phyloP scores from a whole-genome alignment of 1,140 invertebrate species.

The Anthonomus grandis region DNA sequence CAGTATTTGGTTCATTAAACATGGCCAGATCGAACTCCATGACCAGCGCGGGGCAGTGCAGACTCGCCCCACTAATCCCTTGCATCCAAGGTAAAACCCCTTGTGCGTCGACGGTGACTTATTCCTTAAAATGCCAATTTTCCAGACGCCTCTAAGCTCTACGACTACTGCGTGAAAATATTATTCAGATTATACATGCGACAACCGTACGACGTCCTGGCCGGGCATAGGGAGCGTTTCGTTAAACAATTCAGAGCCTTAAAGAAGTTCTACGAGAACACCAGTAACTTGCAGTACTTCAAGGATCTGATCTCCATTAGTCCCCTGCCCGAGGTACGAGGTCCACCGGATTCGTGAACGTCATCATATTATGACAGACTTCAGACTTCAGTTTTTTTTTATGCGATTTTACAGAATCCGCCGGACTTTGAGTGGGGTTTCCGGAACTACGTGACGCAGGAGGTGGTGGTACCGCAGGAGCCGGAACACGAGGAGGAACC shows the following conservation, averaged over 20 bases:
- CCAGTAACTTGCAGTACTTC: slow-evolving; percentile 95
- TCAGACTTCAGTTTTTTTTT: too few species aligned
- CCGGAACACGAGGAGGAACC: slow-evolving; percentile 62
- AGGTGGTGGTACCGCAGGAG: slow-evolving; percentile 80
- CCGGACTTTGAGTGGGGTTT: slow-evolving; percentile 95
- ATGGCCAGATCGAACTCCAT: slow-evolving; percentile 93
- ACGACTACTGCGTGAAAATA: slow-evolving; percentile 94
- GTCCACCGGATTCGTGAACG: background rate
- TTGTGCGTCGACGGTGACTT: slow-evolving; percentile 50
- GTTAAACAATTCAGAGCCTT: slow-evolving; percentile 84
- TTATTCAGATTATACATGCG: slow-evolving; percentile 92
- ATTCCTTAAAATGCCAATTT: background rate
- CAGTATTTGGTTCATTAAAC: slow-evolving; percentile 93
- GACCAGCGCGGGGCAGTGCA: slow-evolving; percentile 93
- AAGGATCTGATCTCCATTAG: slow-evolving; percentile 94
- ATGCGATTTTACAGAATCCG: slow-evolving; percentile 69
- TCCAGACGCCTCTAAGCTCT: slow-evolving; percentile 87
- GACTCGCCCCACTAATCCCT: slow-evolving; percentile 92
- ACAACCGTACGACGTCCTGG: slow-evolving; percentile 84
- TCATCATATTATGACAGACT: too few species aligned
- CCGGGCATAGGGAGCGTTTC: slow-evolving; percentile 90
- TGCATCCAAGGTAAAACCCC: slow-evolving; percentile 70
- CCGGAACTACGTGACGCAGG: slow-evolving; percentile 88
- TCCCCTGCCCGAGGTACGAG: slow-evolving; percentile 76
- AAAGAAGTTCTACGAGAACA: slow-evolving; percentile 90